phyloP scores from a whole-genome alignment of 2,113 vertebrate genomes.

The Phoxinus phoxinus region DNA sequence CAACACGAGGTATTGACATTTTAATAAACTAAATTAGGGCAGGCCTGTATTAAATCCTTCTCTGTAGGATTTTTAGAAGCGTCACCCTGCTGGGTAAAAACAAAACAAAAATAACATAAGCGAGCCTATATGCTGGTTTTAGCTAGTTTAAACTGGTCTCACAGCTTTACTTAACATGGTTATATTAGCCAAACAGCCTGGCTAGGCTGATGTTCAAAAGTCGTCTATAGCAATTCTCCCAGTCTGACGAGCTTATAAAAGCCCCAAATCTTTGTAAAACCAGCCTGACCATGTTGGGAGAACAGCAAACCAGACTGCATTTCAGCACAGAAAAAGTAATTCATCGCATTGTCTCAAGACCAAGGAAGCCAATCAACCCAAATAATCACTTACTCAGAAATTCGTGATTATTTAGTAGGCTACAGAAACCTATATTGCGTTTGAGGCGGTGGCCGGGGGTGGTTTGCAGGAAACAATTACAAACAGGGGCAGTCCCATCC shows the following conservation, averaged over 20 bases:
- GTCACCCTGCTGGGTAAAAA: not conserved
- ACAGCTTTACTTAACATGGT: not conserved
- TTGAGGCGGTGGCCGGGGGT: constrained; percentile 69
- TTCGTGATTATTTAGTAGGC: constrained; percentile 72
- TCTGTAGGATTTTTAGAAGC: not conserved
- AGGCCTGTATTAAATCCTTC: not conserved
- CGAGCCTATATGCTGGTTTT: not conserved
- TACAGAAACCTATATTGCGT: constrained; percentile 56
- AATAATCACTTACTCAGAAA: constrained; percentile 80
- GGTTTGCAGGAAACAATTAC: constrained; percentile 81
- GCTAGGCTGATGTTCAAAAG: not conserved
- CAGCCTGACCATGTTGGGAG: not conserved
- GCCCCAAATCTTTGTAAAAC: not conserved
- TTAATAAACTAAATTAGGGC: not conserved
- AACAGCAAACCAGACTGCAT: not conserved
- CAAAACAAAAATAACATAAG: not conserved
- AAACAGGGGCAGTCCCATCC: constrained; percentile 75
- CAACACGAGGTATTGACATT: not conserved
- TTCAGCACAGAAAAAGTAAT: constrained; percentile 18
- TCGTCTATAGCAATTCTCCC: not conserved
- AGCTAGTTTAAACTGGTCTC: not conserved
- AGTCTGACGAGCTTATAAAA: not conserved
- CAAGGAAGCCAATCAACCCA: constrained; percentile 74
- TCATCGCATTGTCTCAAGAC: constrained; percentile 76
- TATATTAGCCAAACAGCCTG: not conserved